Base-by-base conservation (phyloP, 2,888 invertebrate species). In the Phorcus lineatus region DNA sequence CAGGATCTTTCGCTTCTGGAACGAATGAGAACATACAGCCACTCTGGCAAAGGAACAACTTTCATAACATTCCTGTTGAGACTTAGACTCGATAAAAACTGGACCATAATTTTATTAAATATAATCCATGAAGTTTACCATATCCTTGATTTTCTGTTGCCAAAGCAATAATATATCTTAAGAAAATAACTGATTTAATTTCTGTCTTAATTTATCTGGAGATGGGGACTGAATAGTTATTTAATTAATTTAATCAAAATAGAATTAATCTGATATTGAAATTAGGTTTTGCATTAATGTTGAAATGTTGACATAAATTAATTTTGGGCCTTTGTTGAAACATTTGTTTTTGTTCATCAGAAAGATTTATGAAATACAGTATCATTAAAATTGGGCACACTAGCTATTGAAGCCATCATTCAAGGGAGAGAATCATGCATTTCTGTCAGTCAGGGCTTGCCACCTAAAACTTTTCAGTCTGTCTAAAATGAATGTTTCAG, bases 1-100 rank as follows among this genome's bases (percentile, higher is more conserved):
- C 84, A 98, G 96, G 95, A 98, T 97, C 95, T 98, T 98, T 93
- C 98, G 95, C 95, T 98, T 98, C 98, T 98, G 96, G n/a, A 93
- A 88, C 28, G 53, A 52, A 75, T 75, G 24, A 75, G 52, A 53
- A 53, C 75, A 19, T 75, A 52, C 53, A 75, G 75, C 52, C 53
- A 75, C 53, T 22, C 53, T 52, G 24, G 53, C 47, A 75, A 11
- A 75, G 22, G 13, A 24, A 24, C 11, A 19, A 55, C 3, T 19
- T 55, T 4, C 7, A 6, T 36, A 6, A 55, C 3, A 4, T 19
- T 57, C n/a, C 22, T n/a, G 57, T n/a, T 57, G 9, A 57, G 1
- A 57, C 13, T 7, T 1, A 24, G 57, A n/a, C n/a, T n/a, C n/a
- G n/a, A n/a, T n/a, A n/a, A 57, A 24, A 16, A 57, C 1, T 57